Evolutionary conservation across 2,113 vertebrate species (phyloP).

Genomic region (Oryzias curvinotus): DNA sequence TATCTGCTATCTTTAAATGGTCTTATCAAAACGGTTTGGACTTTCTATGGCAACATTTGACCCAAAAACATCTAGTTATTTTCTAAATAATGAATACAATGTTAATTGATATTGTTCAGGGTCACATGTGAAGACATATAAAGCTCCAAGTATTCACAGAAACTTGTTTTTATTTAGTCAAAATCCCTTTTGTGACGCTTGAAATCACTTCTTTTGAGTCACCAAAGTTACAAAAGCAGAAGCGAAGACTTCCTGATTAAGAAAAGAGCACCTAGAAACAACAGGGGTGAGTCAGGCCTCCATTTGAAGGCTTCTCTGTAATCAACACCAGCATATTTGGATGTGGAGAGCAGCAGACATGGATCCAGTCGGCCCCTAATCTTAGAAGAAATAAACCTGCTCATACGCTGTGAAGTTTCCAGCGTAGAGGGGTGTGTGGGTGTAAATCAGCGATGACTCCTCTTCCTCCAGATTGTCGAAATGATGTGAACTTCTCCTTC

Average conservation of each 20-base stretch:
- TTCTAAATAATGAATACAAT: too few relatives aligned
- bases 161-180: too few relatives aligned
- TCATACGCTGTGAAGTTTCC: slow-evolving; percentile 72
- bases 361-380: background rate
- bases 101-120: too few relatives aligned
- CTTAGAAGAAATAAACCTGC: slow-evolving; percentile 78
- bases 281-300: background rate
- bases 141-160: too few relatives aligned
- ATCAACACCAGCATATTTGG: background rate
- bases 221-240: background rate
- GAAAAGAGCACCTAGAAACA: background rate
- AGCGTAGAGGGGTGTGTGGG: slow-evolving; percentile 67
- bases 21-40: too few relatives aligned
- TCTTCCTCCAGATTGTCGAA: slow-evolving; percentile 71
- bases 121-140: too few relatives aligned
- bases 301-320: background rate
- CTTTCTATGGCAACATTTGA: too few relatives aligned
- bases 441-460: slow-evolving; percentile 74
- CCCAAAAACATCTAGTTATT: too few relatives aligned
- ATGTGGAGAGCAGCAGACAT: background rate
- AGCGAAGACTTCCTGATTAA: background rate
- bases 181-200: too few relatives aligned
- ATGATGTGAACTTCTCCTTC: slow-evolving; percentile 74
- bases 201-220: too few relatives aligned
- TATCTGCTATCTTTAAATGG: too few relatives aligned